Evolutionary conservation across 2,113 vertebrate genomes (phyloP).

Genomic region (Proteles cristata): DNA sequence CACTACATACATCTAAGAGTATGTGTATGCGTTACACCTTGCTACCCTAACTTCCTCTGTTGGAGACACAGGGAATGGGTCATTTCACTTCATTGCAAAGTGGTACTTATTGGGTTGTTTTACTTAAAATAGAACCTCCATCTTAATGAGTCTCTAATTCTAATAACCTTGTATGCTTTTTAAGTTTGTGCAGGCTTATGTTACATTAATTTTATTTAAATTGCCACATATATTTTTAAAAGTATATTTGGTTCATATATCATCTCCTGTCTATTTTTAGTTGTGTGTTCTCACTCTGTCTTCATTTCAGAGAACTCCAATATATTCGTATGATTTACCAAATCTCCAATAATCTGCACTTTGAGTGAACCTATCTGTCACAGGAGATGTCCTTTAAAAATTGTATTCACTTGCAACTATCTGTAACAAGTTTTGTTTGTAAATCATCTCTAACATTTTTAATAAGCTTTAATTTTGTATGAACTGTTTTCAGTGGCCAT

Average conservation of each 20-base stretch:
- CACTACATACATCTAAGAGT: neutral
- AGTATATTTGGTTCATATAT: neutral
- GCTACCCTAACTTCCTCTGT: neutral
- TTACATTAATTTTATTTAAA: conserved; percentile 5
- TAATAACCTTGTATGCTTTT: neutral
- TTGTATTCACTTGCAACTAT: conserved; percentile 1
- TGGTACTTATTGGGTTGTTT: neutral
- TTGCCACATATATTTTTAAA: neutral
- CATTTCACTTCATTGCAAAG: neutral
- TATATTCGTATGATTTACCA: neutral
- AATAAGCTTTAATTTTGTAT: conserved; percentile 65
- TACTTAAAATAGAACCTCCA: neutral
- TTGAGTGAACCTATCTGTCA: conserved; percentile 1
- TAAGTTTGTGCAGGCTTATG: neutral
- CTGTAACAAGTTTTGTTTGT: neutral
- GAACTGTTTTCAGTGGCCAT: conserved; percentile 45
- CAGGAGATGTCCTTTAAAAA: conserved; percentile 13
- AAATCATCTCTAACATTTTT: conserved; percentile 49
- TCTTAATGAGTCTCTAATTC: neutral
- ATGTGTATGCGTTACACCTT: neutral
- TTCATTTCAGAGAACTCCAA: neutral
- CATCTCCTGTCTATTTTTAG: neutral
- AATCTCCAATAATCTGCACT: conserved; percentile 27
- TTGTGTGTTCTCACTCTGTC: neutral
- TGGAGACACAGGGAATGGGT: neutral